A percentile compares a stretch with the other conserved stretches of the same genome.
Conservation (phyloP, 1,140 invertebrate species). For the Heterodera carotae region DNA sequence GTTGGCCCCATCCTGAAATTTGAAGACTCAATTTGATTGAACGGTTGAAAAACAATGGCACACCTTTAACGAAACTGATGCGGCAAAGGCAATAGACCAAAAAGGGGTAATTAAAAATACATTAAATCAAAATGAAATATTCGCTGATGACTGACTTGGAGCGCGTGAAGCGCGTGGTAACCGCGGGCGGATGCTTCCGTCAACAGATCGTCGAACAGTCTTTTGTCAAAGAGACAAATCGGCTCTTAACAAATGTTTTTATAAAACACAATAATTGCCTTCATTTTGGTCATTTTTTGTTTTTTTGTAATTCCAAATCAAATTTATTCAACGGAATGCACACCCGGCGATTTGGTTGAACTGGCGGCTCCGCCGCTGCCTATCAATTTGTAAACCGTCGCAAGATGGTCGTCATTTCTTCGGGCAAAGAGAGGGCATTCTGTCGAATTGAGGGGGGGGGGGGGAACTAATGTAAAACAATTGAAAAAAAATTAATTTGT, state of each 20-base stretch:
- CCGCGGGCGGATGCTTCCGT: not conserved
- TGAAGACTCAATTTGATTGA: not conserved
- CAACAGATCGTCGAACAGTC: constrained; percentile 20
- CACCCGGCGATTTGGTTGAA: not conserved
- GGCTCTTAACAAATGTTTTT: not conserved
- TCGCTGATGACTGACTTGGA: not conserved
- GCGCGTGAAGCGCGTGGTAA: constrained; percentile 15
- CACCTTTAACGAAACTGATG: constrained; percentile 30
- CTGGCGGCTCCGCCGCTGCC: not conserved
- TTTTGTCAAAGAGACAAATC: constrained; percentile 28
- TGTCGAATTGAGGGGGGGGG: constrained; percentile 12
- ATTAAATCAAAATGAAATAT: not conserved
- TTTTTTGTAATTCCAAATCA: not conserved
- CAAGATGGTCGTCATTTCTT: constrained; percentile 19
- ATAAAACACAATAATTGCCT: not conserved
- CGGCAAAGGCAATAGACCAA: constrained; percentile 22
- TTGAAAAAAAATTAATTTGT: not conserved
- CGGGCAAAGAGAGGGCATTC: constrained; percentile 25
- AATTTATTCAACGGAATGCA: not conserved
- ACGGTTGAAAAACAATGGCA: not conserved
- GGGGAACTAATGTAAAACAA: no score
- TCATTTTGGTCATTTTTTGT: not conserved
- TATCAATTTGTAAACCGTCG: constrained; percentile 24
- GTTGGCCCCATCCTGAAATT: constrained; percentile 24
- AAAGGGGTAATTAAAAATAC: not conserved